A percentile compares a stretch with the other conserved stretches of the same genome.
Evolutionary conservation across 1,140 invertebrate species (phyloP).

Genomic region (Stegodyphus dumicola): DNA sequence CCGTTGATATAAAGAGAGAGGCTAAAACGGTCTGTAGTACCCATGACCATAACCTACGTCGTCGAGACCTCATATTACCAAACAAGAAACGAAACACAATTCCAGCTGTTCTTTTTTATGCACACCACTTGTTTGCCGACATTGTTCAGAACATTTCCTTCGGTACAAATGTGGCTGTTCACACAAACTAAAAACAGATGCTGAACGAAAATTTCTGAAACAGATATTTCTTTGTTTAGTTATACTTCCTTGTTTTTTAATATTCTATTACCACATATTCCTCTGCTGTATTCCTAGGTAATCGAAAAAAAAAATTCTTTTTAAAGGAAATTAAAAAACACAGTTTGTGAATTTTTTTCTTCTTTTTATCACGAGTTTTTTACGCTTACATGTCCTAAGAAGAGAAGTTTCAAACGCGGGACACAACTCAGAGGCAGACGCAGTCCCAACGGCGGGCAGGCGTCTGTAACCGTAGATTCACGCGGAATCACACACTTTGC

Average conservation of each 20-base stretch:
- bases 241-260: background rate
- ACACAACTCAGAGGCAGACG: background rate
- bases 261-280: background rate
- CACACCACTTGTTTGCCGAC: too few relatives aligned
- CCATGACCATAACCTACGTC: conserved; percentile 33
- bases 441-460: background rate
- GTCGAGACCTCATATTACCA: conserved; percentile 19
- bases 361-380: background rate
- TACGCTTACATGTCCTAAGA: background rate
- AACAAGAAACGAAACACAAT: background rate
- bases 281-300: background rate
- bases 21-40: background rate
- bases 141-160: background rate
- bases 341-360: background rate
- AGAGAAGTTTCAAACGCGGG: background rate
- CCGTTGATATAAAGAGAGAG: conserved; percentile 13
- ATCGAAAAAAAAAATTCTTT: background rate
- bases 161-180: background rate
- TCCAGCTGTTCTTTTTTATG: background rate
- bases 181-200: background rate
- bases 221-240: too few relatives aligned
- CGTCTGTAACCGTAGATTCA: conserved; percentile 8
- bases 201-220: background rate
- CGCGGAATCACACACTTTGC: background rate
- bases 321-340: background rate